Evolutionary conservation across 2,888 invertebrate species (phyloP), one percentile per base, ranked within the genome.

Genomic region (Zhuqinia jingwanae): DNA sequence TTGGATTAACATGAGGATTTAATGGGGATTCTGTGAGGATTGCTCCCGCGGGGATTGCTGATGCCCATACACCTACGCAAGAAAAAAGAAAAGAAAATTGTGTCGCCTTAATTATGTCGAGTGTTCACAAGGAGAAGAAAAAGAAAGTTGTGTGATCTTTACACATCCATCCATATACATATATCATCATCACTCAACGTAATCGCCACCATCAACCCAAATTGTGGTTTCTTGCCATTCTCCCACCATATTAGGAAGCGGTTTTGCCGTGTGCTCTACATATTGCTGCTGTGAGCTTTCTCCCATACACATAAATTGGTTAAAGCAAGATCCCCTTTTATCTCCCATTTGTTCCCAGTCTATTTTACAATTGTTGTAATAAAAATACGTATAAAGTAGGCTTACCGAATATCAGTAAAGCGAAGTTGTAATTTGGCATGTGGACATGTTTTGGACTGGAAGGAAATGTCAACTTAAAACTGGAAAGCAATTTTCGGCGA

Each of bases 1-100:
- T 87, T 65, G 77, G 78, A 79, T 83, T 84, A 79, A 75, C 80
- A 88, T 88, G 79, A 42, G 85, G 85, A 88, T 85, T 85, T 88
- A 88, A 84, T 85, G 87, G 87, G 58, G 81, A 78, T 80, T 80
- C 81, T 65, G 85, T 76, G 47, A 80, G 70, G 68, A 88, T 88
- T 85, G 87, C 87, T 88, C 87, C 85, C 85, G 85, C 80, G 75
- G 65, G 87, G 73, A 75, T 84, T 53, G 84, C 36, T 76, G 77
- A 65, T 75, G 79, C 58, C 87, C 80, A 88, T 77, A 78, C 81
- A 81, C 87, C 87, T 88, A 77, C 47, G 8, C 36, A 36, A n/a
- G 50, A 27, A 63, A 63, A 63, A 30, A 30, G 30, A 8, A 36
- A 36, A 45, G 13, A 20, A 68, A 68, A 42, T 2, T 25, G 45